phyloP scores from a whole-genome alignment of 2,888 invertebrate genomes.

The Dasysyrphus tricinctus region DNA sequence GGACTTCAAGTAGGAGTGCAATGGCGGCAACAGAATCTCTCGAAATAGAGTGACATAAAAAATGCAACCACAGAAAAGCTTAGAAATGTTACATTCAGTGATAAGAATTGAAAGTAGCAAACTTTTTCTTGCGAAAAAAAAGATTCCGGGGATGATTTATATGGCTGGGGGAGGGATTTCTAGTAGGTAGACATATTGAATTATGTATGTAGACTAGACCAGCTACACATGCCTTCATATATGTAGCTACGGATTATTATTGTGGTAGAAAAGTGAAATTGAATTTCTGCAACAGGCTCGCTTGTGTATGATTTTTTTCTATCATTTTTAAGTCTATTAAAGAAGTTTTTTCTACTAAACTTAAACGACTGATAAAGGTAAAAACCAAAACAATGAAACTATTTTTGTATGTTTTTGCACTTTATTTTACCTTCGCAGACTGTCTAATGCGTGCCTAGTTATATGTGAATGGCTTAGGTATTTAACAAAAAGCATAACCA shows the following conservation, averaged over 20 bases:
- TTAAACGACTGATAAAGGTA: too few species aligned
- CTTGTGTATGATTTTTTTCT: background rate
- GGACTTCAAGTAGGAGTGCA: constrained; percentile 45
- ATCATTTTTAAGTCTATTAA: too few species aligned
- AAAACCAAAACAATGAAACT: too few species aligned
- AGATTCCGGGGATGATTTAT: background rate
- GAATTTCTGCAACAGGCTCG: constrained; percentile 45
- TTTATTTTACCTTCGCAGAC: too few species aligned
- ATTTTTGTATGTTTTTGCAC: too few species aligned
- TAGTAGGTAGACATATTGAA: background rate
- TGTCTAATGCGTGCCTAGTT: too few species aligned
- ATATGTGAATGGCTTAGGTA: too few species aligned
- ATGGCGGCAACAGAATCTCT: constrained; percentile 55
- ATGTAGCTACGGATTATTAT: background rate
- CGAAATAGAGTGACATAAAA: constrained; percentile 17
- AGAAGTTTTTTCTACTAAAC: too few species aligned
- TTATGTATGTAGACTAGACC: background rate
- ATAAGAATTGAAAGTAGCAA: constrained; percentile 39
- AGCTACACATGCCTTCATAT: background rate
- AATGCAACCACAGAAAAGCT: constrained; percentile 72
- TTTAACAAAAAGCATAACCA: too few species aligned
- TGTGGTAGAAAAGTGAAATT: constrained; percentile 54
- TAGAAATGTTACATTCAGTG: constrained; percentile 58
- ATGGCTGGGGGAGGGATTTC: background rate
- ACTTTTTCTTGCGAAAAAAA: background rate